Evolutionary conservation across 2,797 vertebrate species (phyloP), one percentile per base, ranked within the genome.

Genomic region (Eupleurogrammus muticus): DNA sequence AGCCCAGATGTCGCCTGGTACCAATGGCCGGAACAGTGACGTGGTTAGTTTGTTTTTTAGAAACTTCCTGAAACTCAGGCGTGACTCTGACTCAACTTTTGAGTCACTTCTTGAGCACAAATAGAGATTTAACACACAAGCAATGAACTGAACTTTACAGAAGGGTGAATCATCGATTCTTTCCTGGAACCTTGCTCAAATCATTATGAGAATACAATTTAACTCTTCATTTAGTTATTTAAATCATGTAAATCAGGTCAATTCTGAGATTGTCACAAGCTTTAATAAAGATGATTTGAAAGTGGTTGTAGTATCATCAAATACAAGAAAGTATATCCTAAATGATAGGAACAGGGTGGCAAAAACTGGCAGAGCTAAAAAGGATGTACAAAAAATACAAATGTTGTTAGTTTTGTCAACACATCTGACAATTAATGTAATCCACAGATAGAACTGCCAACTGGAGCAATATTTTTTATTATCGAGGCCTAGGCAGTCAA

Each of bases 71-170:
- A 12, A 44, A 9, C 14, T 19, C 46, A 53, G 17, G 49, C 2
- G 0, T 38, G 62, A n/a, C 44, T 32, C 14, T 57, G 28, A 74
- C 34, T 71, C 53, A 23, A 38, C 63, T 50, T 36, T 36, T 69
- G 42, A 67, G 49, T 63, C 57, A 65, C 20, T 75, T 46, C 52
- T 17, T n/a, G 2, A 69, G 73, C 53, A 50, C 51, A 66, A 67
- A 67, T 38, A 63, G 42, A 69, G n/a, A 58, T 48, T 56, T 60
- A 55, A 17, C 40, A 52, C 55, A 59, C 19, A 38, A 16, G 21
- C 13, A 32, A 36, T 58, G n/a, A 55, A 36, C 38, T 38, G 12
- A 17, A 17, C 6, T 44, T 60, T 53, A 64, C 1, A 3, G 23
- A 14, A 32, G 17, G 28, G 11, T 57, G 20, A 38, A 34, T 36